Conservation (phyloP, 2,113 vertebrate species). For the Ceratotherium simum region DNA sequence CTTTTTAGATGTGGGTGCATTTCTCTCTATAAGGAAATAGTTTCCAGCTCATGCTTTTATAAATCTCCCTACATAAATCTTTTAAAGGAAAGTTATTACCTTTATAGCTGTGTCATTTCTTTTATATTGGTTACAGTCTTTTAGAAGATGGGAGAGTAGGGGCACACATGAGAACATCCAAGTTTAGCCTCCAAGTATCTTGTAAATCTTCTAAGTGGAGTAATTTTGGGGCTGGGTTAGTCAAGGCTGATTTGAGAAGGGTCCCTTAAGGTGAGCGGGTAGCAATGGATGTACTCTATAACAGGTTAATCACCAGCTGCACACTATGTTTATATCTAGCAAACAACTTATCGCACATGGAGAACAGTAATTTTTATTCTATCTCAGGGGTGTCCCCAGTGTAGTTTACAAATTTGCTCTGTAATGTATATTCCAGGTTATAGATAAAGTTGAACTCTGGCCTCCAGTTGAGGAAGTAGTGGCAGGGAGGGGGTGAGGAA, state of each 20-base stretch:
- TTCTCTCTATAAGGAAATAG: neutral
- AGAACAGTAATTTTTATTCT: conserved; percentile 75
- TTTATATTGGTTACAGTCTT: conserved; percentile 44
- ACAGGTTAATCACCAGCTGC: conserved; percentile 46
- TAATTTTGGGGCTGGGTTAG: conserved; percentile 56
- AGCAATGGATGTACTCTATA: conserved; percentile 22
- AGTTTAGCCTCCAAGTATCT: conserved; percentile 64
- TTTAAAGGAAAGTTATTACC: neutral
- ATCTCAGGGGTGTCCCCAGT: conserved; percentile 65
- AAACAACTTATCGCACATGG: conserved; percentile 18
- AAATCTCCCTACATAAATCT: neutral
- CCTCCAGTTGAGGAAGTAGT: conserved; percentile 1
- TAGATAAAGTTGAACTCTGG: conserved; percentile 68
- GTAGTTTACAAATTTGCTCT: conserved; percentile 70
- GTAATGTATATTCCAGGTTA: conserved; percentile 60
- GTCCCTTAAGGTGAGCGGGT: conserved; percentile 26
- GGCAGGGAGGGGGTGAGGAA: conserved; percentile 9
- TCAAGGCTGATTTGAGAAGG: conserved; percentile 66
- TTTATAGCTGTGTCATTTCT: conserved; percentile 7
- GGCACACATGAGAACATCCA: conserved; percentile 23
- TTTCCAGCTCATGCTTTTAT: neutral
- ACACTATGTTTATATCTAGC: conserved; percentile 55
- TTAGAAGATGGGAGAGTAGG: neutral
- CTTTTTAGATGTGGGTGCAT: neutral
- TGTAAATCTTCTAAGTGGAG: conserved; percentile 56